A percentile compares a stretch with the other conserved stretches of the same genome.
phyloP scores from a whole-genome alignment of 2,797 vertebrate species.

The Denticeps clupeoides region DNA sequence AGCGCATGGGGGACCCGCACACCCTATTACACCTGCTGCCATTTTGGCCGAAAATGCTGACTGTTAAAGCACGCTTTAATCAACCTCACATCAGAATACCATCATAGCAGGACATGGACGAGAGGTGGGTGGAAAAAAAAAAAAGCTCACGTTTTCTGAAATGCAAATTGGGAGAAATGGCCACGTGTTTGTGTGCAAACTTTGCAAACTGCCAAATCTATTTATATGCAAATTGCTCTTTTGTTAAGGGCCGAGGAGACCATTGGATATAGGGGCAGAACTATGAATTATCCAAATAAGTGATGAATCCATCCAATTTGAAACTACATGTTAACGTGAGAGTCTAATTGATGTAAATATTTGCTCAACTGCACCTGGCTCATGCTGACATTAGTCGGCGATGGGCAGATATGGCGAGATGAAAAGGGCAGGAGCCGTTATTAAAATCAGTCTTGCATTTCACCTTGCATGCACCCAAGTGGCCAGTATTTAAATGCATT shows the following conservation, averaged over 20 bases:
- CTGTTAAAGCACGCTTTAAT: conserved; percentile 19
- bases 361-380: conserved; percentile 55
- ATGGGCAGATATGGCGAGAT: not conserved
- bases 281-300: conserved; percentile 79
- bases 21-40: not conserved
- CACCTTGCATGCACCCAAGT: no score
- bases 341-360: conserved; percentile 64
- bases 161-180: conserved; percentile 23
- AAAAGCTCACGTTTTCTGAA: not conserved
- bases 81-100: conserved; percentile 14
- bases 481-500: no score
- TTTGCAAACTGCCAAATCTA: conserved; percentile 78
- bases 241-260: conserved; percentile 67
- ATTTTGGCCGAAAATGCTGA: conserved; percentile 5
- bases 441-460: not conserved
- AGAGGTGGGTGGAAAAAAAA: not conserved
- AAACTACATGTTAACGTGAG: conserved; percentile 72
- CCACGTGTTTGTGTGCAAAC: conserved; percentile 21
- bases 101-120: conserved; percentile 6
- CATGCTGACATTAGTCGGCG: conserved; percentile 1
- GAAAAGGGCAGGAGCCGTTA: not conserved
- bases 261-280: conserved; percentile 55
- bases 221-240: conserved; percentile 90
- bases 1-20: conserved; percentile 2
- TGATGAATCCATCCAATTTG: conserved; percentile 78